Evolutionary conservation across 2,113 vertebrate genomes (phyloP).

Genomic region (Synchiropus splendidus): DNA sequence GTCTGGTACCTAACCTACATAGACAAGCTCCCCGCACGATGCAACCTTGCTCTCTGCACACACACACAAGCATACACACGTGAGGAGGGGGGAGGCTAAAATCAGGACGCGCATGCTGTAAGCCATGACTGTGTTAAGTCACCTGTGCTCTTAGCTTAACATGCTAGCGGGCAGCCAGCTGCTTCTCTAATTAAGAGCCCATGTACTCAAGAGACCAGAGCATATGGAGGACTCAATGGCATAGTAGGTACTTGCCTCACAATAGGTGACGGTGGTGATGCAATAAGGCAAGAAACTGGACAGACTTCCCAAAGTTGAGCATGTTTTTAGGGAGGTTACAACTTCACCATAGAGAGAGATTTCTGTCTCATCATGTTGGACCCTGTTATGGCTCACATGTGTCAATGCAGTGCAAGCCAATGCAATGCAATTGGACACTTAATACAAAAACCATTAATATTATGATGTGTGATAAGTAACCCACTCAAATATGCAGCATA

Average conservation of each 20-base stretch:
- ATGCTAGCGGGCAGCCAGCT: conserved; percentile 63
- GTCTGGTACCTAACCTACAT: conserved; percentile 62
- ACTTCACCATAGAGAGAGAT: no score
- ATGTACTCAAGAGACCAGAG: conserved; percentile 39
- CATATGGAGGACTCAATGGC: conserved; percentile 52
- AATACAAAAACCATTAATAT: no score
- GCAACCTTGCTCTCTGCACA: conserved; percentile 25
- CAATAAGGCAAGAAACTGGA: conserved; percentile 9
- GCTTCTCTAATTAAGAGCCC: conserved; percentile 61
- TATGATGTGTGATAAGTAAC: no score
- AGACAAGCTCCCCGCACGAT: conserved; percentile 28
- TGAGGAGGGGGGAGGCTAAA: conserved; percentile 20
- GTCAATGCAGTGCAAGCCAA: no score
- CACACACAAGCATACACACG: conserved; percentile 13
- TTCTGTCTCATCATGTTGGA: no score
- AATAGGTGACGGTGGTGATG: conserved; percentile 34
- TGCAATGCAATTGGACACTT: no score
- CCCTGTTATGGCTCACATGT: no score
- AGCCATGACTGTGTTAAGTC: conserved; percentile 60
- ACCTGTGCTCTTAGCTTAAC: conserved; percentile 57
- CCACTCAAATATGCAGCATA: no score
- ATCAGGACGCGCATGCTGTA: conserved; percentile 56
- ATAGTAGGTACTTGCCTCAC: conserved; percentile 27
- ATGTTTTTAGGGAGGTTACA: conserved; percentile 3
- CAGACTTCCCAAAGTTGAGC: conserved; percentile 14